Evolutionary conservation across 2,888 invertebrate genomes (phyloP), one percentile per base, ranked within the genome.

Genomic region (Corythucha ciliata): DNA sequence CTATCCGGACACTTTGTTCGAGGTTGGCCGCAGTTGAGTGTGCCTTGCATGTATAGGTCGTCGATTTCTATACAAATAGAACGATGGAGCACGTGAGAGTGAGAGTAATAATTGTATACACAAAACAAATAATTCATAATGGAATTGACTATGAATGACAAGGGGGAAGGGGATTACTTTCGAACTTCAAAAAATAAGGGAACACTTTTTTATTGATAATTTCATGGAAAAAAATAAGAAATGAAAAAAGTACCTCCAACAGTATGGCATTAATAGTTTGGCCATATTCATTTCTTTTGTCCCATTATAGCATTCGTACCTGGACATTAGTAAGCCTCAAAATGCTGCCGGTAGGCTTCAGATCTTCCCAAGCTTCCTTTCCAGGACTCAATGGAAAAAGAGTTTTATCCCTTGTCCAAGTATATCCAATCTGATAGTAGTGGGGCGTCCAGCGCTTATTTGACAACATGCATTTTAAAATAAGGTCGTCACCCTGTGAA

Each of bases 331-430:
- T 80, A 24, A 89, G 78, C 64, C 83, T 83, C 4, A 89, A 70
- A 48, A 89, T 82, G 62, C 84, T 87, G 7, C 89, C 89, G 52
- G 83, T 80, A 0, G 88, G 88, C 21, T 61, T 55, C 22, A 89
- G 72, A 63, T 88, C 86, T 65, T 89, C 88, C 80, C 87, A 87
- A 60, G 83, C 82, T 62, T 83, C 84, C n/a, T 75, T 74, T 5
- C 80, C 81, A 0, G 83, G 82, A 46, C 77, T 77, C 53, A 85
- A 74, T 40, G 81, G 81, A 20, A 89, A 74, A 12, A 89, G 70
- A 8, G 77, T 79, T 51, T 79, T 77, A 63, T 87, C 86, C 59
- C 83, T 79, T 0, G 83, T 82, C 88, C 88, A 89, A 62, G 84
- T 85, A 65, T 86, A 88, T 4, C 86, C 88, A n/a, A 50, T 54